Conservation (phyloP, 2,113 vertebrate genomes). For the Alectura lathami region DNA sequence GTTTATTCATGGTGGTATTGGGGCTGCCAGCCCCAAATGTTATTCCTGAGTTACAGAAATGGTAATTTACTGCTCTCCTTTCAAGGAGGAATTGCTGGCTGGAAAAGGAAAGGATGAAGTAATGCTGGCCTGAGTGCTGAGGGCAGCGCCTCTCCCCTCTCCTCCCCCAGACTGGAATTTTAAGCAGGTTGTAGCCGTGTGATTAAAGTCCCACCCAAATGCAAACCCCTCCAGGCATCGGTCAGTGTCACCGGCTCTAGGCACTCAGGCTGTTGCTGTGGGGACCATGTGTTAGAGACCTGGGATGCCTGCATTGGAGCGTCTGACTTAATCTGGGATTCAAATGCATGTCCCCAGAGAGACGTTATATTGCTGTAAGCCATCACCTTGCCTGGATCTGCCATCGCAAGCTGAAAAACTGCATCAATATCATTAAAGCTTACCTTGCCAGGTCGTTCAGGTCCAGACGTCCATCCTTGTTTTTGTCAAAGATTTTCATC, state of each 20-base stretch:
- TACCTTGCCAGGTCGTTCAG: constrained; percentile 95
- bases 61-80: neutral
- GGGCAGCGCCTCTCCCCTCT: neutral
- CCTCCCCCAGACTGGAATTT: neutral
- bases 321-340: neutral
- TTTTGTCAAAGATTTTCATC: constrained; percentile 99
- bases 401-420: neutral
- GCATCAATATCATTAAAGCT: neutral
- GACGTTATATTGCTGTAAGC: neutral
- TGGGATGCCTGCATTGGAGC: neutral
- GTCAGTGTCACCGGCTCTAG: neutral
- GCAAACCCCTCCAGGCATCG: neutral
- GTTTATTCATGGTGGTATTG: neutral
- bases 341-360: rapidly evolving
- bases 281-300: neutral
- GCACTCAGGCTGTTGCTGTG: neutral
- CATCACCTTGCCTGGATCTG: neutral
- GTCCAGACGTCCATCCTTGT: constrained; percentile 92
- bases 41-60: neutral
- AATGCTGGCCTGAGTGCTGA: neutral
- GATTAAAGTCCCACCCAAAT: neutral
- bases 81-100: neutral
- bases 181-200: neutral
- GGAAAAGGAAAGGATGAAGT: constrained; percentile 31
- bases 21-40: neutral